phyloP scores from a whole-genome alignment of 2,888 invertebrate species.

The Apomyelois bistriatella region DNA sequence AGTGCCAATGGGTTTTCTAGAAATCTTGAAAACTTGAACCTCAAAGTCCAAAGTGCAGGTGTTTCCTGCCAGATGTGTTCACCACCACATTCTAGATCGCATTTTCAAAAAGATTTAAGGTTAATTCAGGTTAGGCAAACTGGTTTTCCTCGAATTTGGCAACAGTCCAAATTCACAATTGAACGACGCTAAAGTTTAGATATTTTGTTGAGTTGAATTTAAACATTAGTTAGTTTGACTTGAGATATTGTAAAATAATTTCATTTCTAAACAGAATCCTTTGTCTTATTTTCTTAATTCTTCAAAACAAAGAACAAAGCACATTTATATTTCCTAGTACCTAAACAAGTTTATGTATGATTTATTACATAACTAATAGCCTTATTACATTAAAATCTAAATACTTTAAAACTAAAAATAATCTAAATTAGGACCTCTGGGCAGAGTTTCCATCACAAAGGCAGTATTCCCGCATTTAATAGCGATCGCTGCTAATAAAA shows the following conservation, averaged over 20 bases:
- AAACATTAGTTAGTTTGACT: not conserved
- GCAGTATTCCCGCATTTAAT: no score
- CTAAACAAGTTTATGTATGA: no score
- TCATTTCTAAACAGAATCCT: no score
- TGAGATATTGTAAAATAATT: not conserved
- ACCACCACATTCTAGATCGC: not conserved
- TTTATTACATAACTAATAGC: no score
- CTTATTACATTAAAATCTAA: no score
- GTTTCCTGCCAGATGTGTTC: not conserved
- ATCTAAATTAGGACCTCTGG: no score
- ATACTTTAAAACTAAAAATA: no score
- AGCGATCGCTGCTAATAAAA: no score
- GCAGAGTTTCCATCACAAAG: no score
- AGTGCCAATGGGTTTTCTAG: no score
- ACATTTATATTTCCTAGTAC: no score
- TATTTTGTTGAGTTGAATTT: constrained; percentile 5
- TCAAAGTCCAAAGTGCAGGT: not conserved
- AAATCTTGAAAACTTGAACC: not conserved
- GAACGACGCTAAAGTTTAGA: constrained; percentile 1
- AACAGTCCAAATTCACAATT: not conserved
- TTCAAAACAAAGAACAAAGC: not conserved
- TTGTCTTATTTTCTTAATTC: not conserved
- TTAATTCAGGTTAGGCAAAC: not conserved
- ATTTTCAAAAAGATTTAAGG: constrained; percentile 7
- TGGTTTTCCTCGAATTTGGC: not conserved